These are phyloP conservation scores for Asbolus verrucosus DNA, from an alignment of 1,140 invertebrate species.

Conservation along the genomic window DNA sequence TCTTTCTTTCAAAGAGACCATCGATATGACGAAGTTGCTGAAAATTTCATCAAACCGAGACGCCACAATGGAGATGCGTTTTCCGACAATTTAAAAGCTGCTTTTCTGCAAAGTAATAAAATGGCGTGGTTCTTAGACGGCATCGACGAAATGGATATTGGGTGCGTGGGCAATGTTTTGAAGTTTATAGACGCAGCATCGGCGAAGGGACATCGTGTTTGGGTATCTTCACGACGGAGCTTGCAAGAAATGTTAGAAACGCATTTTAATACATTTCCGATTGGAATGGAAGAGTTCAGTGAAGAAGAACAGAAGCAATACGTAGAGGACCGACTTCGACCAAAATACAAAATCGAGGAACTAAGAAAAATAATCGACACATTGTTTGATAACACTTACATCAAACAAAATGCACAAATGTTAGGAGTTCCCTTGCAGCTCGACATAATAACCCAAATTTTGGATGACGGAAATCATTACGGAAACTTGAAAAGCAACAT, in stretches of 20 bases:
- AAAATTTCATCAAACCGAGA: too few species aligned
- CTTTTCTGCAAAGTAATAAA: not conserved
- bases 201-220: not conserved
- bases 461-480: not conserved
- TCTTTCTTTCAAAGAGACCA: too few species aligned
- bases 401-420: not conserved
- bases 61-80: too few species aligned
- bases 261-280: not conserved
- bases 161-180: not conserved
- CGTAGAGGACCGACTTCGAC: not conserved
- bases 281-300: not conserved
- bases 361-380: not conserved
- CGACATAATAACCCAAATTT: slow-evolving; percentile 6
- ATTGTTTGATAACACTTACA: not conserved
- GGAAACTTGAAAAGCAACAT: not conserved
- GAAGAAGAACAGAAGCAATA: slow-evolving; percentile 1
- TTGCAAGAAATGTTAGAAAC: not conserved
- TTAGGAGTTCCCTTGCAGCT: slow-evolving; percentile 11
- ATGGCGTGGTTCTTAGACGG: slow-evolving; percentile 2
- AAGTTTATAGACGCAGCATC: not conserved
- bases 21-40: too few species aligned
- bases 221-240: not conserved
- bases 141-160: not conserved
- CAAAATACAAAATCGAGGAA: not conserved
- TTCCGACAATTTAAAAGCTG: not conserved